These are phyloP conservation scores for Glyphotaelius pellucidus DNA, from an alignment of 2,888 invertebrate species.

Conservation along the genomic window DNA sequence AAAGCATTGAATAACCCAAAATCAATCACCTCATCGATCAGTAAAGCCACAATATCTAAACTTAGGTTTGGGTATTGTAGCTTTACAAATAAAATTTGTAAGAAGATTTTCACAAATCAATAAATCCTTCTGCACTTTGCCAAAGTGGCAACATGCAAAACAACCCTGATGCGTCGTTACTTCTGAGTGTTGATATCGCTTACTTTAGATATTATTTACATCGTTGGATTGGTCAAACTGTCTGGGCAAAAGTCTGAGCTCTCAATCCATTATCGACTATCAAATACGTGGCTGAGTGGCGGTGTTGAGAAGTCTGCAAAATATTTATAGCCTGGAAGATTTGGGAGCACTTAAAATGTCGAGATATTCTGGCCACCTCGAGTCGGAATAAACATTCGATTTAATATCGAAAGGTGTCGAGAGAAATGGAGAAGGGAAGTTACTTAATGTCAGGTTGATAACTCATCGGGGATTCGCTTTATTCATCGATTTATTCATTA, in stretches of 20 bases:
- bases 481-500: background rate
- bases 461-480: background rate
- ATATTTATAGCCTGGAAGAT: constrained; percentile 44
- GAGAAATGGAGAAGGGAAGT: background rate
- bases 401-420: constrained; percentile 23
- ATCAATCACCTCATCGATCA: too few relatives aligned
- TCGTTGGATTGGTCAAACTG: constrained; percentile 18
- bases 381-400: background rate
- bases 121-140: background rate
- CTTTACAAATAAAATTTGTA: background rate
- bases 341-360: constrained; percentile 45
- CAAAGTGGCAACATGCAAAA: background rate
- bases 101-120: background rate
- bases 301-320: constrained; percentile 51
- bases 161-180: background rate
- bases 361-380: constrained; percentile 23
- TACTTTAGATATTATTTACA: constrained; percentile 9
- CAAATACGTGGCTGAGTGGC: constrained; percentile 38
- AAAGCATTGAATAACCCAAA: background rate
- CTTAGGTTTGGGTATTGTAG: too few relatives aligned
- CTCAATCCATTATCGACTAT: constrained; percentile 47
- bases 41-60: too few relatives aligned
- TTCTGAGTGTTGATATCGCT: constrained; percentile 2
- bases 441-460: constrained; percentile 2
- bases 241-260: background rate